Conservation (phyloP, 1,140 invertebrate genomes). For the Proctacanthus coquilletti region DNA sequence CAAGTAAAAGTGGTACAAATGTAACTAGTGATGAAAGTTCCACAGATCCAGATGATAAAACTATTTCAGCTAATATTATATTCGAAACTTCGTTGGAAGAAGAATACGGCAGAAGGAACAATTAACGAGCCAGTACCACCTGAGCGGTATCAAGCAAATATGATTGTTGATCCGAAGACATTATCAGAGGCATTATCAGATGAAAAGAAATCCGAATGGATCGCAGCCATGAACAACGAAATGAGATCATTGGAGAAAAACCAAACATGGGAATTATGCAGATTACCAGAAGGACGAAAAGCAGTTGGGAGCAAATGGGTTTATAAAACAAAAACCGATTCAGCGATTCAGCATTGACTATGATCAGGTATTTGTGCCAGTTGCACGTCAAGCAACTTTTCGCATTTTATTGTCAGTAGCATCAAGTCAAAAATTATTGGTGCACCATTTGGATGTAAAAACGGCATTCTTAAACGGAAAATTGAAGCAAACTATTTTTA, state of each 20-base stretch:
- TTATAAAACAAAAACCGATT: constrained; percentile 12
- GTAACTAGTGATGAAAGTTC: too few species aligned
- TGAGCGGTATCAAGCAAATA: constrained; percentile 11
- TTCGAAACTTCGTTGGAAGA: too few species aligned
- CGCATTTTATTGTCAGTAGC: constrained; percentile 10
- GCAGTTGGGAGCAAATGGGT: constrained; percentile 10
- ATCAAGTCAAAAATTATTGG: constrained; percentile 4
- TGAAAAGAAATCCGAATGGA: constrained; percentile 6
- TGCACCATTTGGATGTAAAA: constrained; percentile 19
- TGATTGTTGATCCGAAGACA: neutral
- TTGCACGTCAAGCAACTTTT: constrained; percentile 15
- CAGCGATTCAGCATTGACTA: constrained; percentile 9
- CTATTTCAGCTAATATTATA: too few species aligned
- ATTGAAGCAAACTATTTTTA: constrained; percentile 25
- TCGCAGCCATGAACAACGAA: constrained; percentile 10
- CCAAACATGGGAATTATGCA: constrained; percentile 8
- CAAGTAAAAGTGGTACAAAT: too few species aligned
- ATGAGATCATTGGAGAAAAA: constrained; percentile 6
- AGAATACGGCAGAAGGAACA: too few species aligned
- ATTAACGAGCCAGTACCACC: too few species aligned
- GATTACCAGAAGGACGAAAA: constrained; percentile 5
- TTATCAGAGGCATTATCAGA: constrained; percentile 6
- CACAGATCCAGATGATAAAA: too few species aligned
- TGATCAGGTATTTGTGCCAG: constrained; percentile 11
- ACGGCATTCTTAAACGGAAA: constrained; percentile 30